phyloP scores from a whole-genome alignment of 2,888 invertebrate genomes.

The Schrankia costaestrigalis region DNA sequence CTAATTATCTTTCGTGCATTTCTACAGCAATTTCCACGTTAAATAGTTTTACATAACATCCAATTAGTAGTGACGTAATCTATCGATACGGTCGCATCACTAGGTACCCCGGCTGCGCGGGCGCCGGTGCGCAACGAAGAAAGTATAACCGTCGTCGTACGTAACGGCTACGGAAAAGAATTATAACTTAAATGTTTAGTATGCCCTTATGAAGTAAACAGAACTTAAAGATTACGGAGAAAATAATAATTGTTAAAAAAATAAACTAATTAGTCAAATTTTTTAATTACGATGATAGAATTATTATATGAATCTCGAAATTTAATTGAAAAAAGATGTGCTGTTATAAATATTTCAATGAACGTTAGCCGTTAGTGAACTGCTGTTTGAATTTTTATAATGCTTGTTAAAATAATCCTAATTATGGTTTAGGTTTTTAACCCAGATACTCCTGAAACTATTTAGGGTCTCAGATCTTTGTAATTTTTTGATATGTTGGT shows the following conservation, averaged over 20 bases:
- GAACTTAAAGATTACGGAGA: background rate
- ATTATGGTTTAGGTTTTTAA: no score
- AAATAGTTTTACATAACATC: constrained; percentile 20
- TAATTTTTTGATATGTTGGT: no score
- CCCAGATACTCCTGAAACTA: no score
- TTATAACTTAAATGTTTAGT: constrained; percentile 20
- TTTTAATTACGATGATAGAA: no score
- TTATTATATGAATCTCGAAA: no score
- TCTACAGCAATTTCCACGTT: background rate
- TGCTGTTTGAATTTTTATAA: no score
- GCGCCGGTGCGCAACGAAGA: constrained; percentile 75
- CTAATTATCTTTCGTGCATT: background rate
- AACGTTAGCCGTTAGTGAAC: no score
- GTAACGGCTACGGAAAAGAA: constrained; percentile 55
- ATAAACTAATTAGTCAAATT: background rate
- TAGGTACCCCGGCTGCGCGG: constrained; percentile 52
- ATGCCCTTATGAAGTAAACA: constrained; percentile 21
- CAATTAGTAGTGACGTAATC: constrained; percentile 23
- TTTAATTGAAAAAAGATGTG: no score
- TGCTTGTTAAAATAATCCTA: no score
- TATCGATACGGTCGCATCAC: constrained; percentile 41
- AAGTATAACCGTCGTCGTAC: constrained; percentile 61
- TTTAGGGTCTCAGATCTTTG: no score
- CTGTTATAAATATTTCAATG: no score
- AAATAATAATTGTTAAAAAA: background rate